These are phyloP conservation scores for Gadus macrocephalus DNA, from an alignment of 2,113 vertebrate species.

Conservation along the genomic window DNA sequence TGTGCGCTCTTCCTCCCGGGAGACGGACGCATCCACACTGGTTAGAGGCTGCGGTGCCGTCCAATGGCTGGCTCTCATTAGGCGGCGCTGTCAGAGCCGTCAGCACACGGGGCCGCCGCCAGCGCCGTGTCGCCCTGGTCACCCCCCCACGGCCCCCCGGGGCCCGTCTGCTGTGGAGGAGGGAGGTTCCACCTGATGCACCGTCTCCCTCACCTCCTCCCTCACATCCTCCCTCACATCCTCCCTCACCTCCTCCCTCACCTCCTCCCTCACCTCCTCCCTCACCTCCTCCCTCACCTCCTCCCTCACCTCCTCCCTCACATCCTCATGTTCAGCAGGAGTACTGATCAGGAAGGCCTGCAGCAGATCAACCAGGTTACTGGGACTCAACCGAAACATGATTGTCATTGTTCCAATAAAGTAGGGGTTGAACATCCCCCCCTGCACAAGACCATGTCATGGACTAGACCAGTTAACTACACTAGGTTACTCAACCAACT, in stretches of 20 bases:
- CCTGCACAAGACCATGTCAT: no score
- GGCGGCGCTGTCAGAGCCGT: slow-evolving; percentile 57
- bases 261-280: no score
- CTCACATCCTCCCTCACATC: slow-evolving; percentile 7
- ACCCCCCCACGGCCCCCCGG: slow-evolving; percentile 45
- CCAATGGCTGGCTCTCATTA: slow-evolving; percentile 61
- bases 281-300: background rate
- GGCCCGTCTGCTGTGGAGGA: slow-evolving; percentile 34
- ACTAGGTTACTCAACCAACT: no score
- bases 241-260: no score
- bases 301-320: no score
- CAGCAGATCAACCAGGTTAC: no score
- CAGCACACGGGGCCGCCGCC: slow-evolving; percentile 50
- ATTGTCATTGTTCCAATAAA: no score
- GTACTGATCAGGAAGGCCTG: no score
- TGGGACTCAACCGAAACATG: no score
- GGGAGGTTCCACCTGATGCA: slow-evolving; percentile 24
- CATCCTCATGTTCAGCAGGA: no score
- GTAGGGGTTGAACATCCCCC: no score
- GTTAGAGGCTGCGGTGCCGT: slow-evolving; percentile 59
- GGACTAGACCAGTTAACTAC: no score
- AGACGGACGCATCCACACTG: slow-evolving; percentile 54
- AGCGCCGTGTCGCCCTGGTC: slow-evolving; percentile 49
- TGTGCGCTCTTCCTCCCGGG: slow-evolving; percentile 44
- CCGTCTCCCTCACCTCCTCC: background rate